Base-by-base conservation (phyloP, 2,797 vertebrate species). In the Pseudotriccus pelzelni region DNA sequence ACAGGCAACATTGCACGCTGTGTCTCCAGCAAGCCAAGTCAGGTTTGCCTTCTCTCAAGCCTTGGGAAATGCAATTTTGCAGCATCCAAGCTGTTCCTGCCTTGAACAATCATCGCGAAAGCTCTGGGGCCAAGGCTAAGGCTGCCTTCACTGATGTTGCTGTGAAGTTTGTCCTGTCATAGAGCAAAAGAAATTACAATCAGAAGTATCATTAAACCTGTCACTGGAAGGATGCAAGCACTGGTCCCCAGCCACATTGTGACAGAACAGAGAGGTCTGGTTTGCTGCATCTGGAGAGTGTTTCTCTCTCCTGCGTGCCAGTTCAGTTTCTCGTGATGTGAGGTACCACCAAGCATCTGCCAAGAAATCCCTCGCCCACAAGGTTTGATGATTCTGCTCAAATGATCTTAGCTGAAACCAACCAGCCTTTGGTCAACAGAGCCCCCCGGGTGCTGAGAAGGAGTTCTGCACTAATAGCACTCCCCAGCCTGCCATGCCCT, bases 401-500 rank as follows among this genome's bases (percentile, higher is more conserved):
- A 82, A 56, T 0, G 1, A 28, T 34, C 28, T 72, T 21, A 52
- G 37, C n/a, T 74, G 34, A 91, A 87, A 63, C 4, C 60, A 81
- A 9, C 12, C 46, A 77, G 58, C 5, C 8, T 85, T 68, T 22
- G 15, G 27, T 46, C 70, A 81, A 14, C 41, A 76, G 53, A 87
- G 55, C 20, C 30, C 22, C 67, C 25, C 25, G 2, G 1, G 28
- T 56, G 37, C 53, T 59, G 32, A 79, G 36, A 16, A 81, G 32
- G n/a, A 90, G 37, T 21, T 83, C 60, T 74, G 27, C 22, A 41
- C 59, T 41, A 73, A 41, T 2, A 74, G 87, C 7, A 4, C 23
- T 43, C 2, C 0, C 30, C 4, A 9, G 10, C 14, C 6, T 6
- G 3, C 7, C 1, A 8, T 18, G 34, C 25, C 39, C 22, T 34